Percentiles rank a stretch among this genome's conserved stretches.
Evolutionary conservation across 2,797 vertebrate genomes (phyloP).

Genomic region (Hippoglossus hippoglossus): DNA sequence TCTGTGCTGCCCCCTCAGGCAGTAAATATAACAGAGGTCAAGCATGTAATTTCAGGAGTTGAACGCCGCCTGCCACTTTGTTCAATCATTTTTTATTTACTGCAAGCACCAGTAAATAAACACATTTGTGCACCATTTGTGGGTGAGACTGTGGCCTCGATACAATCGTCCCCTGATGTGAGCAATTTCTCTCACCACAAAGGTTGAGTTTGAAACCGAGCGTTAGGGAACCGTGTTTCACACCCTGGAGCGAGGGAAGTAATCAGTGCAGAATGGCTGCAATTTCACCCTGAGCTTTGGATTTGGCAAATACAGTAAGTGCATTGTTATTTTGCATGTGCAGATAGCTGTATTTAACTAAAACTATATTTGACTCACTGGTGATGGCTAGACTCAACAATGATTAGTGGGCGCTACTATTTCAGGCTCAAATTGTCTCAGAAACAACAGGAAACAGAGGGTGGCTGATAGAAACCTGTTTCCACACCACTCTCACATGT

Average conservation of each 20-base stretch:
- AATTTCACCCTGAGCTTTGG: conserved; percentile 53
- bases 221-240: conserved; percentile 39
- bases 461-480: conserved; percentile 76
- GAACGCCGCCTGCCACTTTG: conserved; percentile 57
- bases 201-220: conserved; percentile 48
- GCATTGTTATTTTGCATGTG: conserved; percentile 64
- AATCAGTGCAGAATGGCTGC: conserved; percentile 54
- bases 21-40: conserved; percentile 66
- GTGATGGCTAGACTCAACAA: conserved; percentile 76
- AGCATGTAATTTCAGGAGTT: conserved; percentile 71
- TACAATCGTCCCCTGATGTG: conserved; percentile 45
- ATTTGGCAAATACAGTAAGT: conserved; percentile 60
- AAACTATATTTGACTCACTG: conserved; percentile 62
- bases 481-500: conserved; percentile 80
- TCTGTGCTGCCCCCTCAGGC: conserved; percentile 26
- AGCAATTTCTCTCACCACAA: conserved; percentile 67
- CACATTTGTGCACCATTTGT: conserved; percentile 74
- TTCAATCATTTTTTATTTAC: conserved; percentile 74
- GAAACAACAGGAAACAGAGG: conserved; percentile 85
- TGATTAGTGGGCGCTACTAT: conserved; percentile 64
- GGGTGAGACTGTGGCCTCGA: conserved; percentile 45
- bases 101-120: conserved; percentile 72
- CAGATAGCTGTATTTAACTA: conserved; percentile 56
- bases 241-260: conserved; percentile 48
- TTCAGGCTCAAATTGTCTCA: conserved; percentile 66